Percentiles rank a stretch among this genome's conserved stretches.
Conservation (phyloP, 2,113 vertebrate species). For the Pseudopodoces humilis region DNA sequence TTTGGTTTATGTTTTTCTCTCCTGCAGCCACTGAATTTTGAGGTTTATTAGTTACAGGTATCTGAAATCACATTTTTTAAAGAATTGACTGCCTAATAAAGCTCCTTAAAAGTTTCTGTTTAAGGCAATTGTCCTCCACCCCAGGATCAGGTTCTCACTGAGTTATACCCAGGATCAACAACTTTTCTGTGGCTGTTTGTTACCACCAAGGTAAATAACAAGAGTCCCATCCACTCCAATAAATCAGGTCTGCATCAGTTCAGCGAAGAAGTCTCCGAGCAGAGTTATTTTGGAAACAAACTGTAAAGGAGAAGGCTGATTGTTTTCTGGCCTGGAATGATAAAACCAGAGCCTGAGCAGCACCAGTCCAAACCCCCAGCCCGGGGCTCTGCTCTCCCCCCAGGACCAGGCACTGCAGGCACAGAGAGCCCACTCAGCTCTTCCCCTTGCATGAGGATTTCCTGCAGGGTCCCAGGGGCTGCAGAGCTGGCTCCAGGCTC, state of each 20-base stretch:
- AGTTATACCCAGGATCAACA: background rate
- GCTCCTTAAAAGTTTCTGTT: background rate
- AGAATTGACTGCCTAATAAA: background rate
- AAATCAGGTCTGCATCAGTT: background rate
- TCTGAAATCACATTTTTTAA: background rate
- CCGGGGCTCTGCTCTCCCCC: background rate
- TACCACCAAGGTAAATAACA: background rate
- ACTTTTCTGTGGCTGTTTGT: background rate
- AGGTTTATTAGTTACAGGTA: background rate
- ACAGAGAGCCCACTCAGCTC: accelerated
- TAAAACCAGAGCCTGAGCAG: background rate
- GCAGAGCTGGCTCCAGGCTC: background rate
- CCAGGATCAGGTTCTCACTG: background rate
- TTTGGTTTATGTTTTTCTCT: slow-evolving; percentile 5
- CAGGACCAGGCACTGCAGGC: background rate
- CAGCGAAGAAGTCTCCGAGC: background rate
- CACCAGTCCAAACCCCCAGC: accelerated
- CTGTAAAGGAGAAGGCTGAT: background rate
- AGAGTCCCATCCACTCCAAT: background rate
- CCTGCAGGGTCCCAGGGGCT: background rate
- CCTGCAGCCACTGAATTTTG: background rate
- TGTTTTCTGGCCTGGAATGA: background rate
- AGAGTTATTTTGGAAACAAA: background rate
- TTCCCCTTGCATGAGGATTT: background rate
- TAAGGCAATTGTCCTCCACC: background rate